phyloP scores from a whole-genome alignment of 2,113 vertebrate genomes.

The Empidonax alnorum region DNA sequence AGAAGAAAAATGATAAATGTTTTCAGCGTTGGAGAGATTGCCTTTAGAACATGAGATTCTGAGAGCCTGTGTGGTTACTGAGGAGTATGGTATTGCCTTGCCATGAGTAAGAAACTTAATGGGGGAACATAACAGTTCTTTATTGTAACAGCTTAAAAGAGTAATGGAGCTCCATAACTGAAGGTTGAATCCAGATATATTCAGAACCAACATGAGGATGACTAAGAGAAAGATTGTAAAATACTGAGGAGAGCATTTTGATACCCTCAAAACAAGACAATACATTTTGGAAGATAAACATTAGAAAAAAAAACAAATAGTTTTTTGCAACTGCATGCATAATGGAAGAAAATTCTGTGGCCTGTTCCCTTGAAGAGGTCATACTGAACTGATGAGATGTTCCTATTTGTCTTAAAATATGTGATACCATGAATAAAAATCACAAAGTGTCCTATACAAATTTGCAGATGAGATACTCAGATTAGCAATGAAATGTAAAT shows the following conservation, averaged over 20 bases:
- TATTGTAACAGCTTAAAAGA: neutral
- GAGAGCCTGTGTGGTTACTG: neutral
- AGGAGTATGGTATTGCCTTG: neutral
- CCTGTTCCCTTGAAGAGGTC: neutral
- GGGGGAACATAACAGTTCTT: neutral
- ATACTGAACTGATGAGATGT: neutral
- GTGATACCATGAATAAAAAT: neutral
- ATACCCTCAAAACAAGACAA: neutral
- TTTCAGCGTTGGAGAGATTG: neutral
- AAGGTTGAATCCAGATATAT: neutral
- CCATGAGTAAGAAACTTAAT: neutral
- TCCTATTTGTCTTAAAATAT: conserved; percentile 6
- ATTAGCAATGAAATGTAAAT: neutral
- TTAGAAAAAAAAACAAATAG: neutral
- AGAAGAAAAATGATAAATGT: neutral
- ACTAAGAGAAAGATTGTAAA: neutral
- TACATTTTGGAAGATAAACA: neutral
- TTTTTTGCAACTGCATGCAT: neutral
- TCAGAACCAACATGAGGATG: neutral
- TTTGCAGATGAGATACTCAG: neutral
- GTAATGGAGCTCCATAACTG: neutral
- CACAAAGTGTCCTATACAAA: neutral
- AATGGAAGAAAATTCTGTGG: neutral
- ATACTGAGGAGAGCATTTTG: neutral
- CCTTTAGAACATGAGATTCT: neutral